Conservation (phyloP, 1,140 invertebrate species). For the Venustaconcha ellipsiformis region DNA sequence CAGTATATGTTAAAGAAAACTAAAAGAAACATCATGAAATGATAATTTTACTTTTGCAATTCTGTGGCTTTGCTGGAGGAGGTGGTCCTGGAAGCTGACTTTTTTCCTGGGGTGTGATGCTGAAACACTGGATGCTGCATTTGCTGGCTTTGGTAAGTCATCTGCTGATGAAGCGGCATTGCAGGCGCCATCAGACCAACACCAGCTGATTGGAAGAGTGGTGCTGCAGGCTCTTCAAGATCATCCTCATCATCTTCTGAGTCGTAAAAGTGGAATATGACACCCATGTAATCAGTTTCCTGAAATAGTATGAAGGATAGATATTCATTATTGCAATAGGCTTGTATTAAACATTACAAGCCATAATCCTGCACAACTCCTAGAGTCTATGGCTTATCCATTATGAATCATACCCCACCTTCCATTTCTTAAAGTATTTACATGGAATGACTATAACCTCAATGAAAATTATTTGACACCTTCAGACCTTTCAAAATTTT, state of each 20-base stretch:
- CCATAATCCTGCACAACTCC: no score
- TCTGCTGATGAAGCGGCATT: neutral
- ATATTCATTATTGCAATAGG: no score
- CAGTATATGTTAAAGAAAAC: no score
- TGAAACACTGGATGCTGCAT: no score
- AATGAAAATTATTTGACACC: no score
- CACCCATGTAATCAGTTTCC: slow-evolving; percentile 67
- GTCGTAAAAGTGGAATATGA: slow-evolving; percentile 68
- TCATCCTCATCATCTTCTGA: slow-evolving; percentile 63
- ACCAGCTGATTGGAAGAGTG: neutral
- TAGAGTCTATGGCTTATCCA: no score
- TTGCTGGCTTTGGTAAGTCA: neutral
- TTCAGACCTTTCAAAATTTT: no score
- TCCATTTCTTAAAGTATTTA: no score
- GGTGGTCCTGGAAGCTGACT: slow-evolving; percentile 22
- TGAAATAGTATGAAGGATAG: slow-evolving; percentile 21
- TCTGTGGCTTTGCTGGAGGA: slow-evolving; percentile 38
- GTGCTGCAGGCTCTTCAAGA: slow-evolving; percentile 38
- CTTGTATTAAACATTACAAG: no score
- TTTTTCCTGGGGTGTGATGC: slow-evolving; percentile 15
- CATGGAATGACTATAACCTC: no score
- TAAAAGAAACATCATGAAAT: neutral
- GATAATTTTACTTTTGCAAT: slow-evolving; percentile 29
- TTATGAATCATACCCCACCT: no score
- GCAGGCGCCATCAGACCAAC: neutral